Evolutionary conservation across 1,140 invertebrate genomes (phyloP).

Genomic region (Bursaphelenchus mucronatus): DNA sequence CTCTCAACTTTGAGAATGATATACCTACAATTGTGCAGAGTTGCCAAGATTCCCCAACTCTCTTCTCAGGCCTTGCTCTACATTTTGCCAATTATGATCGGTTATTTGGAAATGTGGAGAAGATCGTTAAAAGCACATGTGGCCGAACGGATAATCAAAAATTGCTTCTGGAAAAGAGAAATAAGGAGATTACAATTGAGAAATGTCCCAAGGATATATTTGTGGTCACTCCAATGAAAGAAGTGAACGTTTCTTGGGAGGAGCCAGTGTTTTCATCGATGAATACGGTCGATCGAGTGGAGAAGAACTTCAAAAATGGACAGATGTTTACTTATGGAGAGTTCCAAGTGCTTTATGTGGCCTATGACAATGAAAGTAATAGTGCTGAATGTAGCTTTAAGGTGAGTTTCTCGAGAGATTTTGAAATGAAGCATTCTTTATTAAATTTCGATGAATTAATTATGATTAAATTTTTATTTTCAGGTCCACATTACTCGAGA

Average conservation of each 20-base stretch:
- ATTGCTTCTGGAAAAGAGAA: constrained; percentile 73
- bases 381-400: constrained; percentile 86
- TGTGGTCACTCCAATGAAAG: constrained; percentile 85
- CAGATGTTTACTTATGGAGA: constrained; percentile 85
- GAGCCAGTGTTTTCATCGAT: constrained; percentile 81
- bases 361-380: constrained; percentile 82
- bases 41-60: constrained; percentile 68
- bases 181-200: constrained; percentile 76
- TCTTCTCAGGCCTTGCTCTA: constrained; percentile 77
- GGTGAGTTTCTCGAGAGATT: constrained; percentile 71
- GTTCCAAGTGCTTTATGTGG: constrained; percentile 87
- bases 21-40: constrained; percentile 69
- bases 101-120: constrained; percentile 56
- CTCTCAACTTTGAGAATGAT: constrained; percentile 82
- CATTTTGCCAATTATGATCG: constrained; percentile 90
- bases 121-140: constrained; percentile 55
- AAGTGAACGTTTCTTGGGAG: constrained; percentile 85
- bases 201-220: constrained; percentile 81
- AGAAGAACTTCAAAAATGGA: constrained; percentile 79
- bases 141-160: constrained; percentile 73
- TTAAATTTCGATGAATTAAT: too few relatives aligned
- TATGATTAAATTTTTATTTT: constrained; percentile 19
- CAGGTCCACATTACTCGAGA: constrained; percentile 68
- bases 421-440: too few relatives aligned
- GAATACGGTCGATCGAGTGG: constrained; percentile 74